These are phyloP conservation scores for Pampusana beccarii DNA, from an alignment of 2,113 vertebrate species.

Conservation along the genomic window DNA sequence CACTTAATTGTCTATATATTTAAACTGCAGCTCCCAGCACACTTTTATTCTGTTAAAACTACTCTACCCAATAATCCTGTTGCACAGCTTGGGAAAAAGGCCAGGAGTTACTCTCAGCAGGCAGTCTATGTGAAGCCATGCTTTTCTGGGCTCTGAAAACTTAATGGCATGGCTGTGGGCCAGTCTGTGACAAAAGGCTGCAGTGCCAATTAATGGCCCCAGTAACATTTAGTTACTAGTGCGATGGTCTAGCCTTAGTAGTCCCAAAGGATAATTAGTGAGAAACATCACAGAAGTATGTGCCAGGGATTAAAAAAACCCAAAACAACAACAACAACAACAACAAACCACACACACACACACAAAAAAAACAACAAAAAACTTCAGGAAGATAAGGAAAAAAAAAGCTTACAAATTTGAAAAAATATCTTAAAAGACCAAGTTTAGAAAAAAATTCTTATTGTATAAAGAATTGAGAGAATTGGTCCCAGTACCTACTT, in stretches of 20 bases:
- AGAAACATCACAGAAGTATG: background rate
- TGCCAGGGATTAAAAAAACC: background rate
- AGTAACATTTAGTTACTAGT: background rate
- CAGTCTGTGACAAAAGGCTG: background rate
- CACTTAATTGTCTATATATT: background rate
- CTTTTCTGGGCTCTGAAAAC: background rate
- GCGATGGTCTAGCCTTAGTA: background rate
- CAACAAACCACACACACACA: too few relatives aligned
- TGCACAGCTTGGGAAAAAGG: background rate
- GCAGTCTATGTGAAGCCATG: background rate
- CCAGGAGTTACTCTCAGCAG: background rate
- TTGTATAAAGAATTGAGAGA: background rate
- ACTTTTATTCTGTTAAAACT: background rate
- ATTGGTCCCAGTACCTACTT: background rate
- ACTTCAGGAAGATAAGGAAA: background rate
- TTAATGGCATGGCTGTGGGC: background rate
- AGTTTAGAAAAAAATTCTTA: background rate
- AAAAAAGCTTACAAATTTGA: background rate
- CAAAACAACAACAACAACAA: background rate
- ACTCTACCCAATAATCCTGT: background rate
- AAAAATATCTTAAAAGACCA: background rate
- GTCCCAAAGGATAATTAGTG: background rate
- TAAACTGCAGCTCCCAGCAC: background rate
- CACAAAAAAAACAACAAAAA: background rate
- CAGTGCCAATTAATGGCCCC: fast-evolving